Evolutionary conservation across 2,113 vertebrate genomes (phyloP).

Genomic region (Pipra filicauda): DNA sequence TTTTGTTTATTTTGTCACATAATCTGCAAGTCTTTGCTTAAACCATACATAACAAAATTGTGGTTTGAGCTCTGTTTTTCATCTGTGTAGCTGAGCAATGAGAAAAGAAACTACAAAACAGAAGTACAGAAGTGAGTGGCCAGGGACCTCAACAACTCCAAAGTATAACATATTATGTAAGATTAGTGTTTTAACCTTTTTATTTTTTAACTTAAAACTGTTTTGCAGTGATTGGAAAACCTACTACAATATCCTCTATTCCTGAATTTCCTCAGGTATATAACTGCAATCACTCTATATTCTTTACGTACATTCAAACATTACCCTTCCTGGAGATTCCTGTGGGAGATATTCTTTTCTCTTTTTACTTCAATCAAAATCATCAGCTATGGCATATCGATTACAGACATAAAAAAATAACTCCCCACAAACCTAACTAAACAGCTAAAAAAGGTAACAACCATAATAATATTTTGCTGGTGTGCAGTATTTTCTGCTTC

Average conservation of each 20-base stretch:
- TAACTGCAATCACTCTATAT: slow-evolving; percentile 36
- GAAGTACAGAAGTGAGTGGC: background rate
- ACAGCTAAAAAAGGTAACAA: slow-evolving; percentile 13
- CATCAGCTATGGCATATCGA: slow-evolving; percentile 47
- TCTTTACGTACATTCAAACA: slow-evolving; percentile 45
- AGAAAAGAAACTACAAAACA: background rate
- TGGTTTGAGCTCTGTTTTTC: background rate
- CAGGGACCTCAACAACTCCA: background rate
- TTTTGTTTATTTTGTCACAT: background rate
- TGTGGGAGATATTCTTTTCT: slow-evolving; percentile 61
- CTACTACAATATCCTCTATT: background rate
- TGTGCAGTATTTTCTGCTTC: slow-evolving; percentile 34
- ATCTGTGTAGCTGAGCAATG: background rate
- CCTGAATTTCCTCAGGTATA: slow-evolving; percentile 51
- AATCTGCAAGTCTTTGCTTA: background rate
- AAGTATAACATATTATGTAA: background rate
- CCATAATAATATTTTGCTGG: background rate
- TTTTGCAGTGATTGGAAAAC: slow-evolving; percentile 17
- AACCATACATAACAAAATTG: background rate
- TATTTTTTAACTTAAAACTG: background rate
- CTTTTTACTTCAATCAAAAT: slow-evolving; percentile 59
- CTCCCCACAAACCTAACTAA: background rate
- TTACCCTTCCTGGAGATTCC: slow-evolving; percentile 34
- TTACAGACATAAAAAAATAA: slow-evolving; percentile 33
- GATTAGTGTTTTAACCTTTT: background rate